These are phyloP conservation scores for Nasonia oneida DNA, from an alignment of 2,888 invertebrate genomes.

Conservation along the genomic window DNA sequence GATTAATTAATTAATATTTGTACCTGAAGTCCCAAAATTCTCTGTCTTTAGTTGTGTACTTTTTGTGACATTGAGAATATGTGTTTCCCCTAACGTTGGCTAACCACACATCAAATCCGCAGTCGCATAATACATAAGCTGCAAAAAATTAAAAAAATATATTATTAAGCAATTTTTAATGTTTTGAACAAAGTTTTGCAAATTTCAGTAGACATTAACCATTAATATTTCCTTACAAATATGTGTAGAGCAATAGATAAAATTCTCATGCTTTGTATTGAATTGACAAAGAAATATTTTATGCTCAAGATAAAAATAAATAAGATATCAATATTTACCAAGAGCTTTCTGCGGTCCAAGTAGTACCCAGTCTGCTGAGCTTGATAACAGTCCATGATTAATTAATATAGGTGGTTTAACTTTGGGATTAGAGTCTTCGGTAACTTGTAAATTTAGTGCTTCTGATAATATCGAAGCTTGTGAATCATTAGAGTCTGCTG, in stretches of 20 bases:
- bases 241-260: not conserved
- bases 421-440: slow-evolving; percentile 51
- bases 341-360: slow-evolving; percentile 75
- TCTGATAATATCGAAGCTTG: slow-evolving; percentile 31
- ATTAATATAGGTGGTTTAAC: slow-evolving; percentile 71
- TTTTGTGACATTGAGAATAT: slow-evolving; percentile 75
- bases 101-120: slow-evolving; percentile 76
- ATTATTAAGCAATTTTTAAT: slow-evolving; percentile 16
- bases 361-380: slow-evolving; percentile 76
- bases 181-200: not conserved
- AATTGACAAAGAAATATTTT: not conserved
- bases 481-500: slow-evolving; percentile 26
- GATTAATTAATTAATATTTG: slow-evolving; percentile 45
- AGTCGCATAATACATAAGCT: slow-evolving; percentile 75
- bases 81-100: slow-evolving; percentile 76
- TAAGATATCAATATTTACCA: slow-evolving; percentile 66
- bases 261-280: slow-evolving; percentile 2
- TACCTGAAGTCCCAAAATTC: slow-evolving; percentile 78
- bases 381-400: slow-evolving; percentile 74
- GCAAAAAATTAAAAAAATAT: slow-evolving; percentile 52
- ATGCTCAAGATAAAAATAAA: not conserved
- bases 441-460: slow-evolving; percentile 46
- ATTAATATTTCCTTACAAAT: not conserved
- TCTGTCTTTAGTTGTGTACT: slow-evolving; percentile 73
- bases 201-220: no score